These are phyloP conservation scores for Sebastes aleutianus DNA, from an alignment of 2,797 vertebrate genomes.

Conservation along the genomic window DNA sequence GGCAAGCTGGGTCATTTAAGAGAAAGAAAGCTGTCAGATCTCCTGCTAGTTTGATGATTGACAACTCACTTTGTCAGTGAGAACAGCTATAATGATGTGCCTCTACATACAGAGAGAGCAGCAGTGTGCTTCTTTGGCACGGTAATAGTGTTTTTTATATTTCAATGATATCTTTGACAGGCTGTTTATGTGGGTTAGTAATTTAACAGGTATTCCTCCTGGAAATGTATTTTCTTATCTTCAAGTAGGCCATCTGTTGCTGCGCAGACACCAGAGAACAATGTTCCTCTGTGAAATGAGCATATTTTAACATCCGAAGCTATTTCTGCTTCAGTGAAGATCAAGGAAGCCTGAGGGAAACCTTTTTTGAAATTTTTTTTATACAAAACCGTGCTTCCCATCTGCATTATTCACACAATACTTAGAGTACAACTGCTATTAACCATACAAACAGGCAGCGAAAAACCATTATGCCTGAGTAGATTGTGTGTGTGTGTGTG, in stretches of 20 bases:
- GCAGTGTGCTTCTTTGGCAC: constrained; percentile 1
- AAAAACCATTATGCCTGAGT: constrained; percentile 21
- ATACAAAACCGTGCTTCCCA: constrained; percentile 58
- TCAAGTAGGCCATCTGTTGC: constrained; percentile 76
- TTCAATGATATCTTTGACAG: constrained; percentile 54
- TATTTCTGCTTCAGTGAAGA: constrained; percentile 71
- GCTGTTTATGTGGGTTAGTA: constrained; percentile 50
- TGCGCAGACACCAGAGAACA: constrained; percentile 63
- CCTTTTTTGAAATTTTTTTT: constrained; percentile 40
- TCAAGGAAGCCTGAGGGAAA: constrained; percentile 69
- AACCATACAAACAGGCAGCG: constrained; percentile 31
- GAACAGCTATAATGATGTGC: not conserved
- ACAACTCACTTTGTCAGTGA: constrained; percentile 17
- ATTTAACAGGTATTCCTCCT: constrained; percentile 71
- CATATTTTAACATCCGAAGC: constrained; percentile 66
- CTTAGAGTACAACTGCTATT: constrained; percentile 49
- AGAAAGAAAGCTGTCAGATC: constrained; percentile 18
- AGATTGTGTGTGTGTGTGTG: constrained; percentile 7
- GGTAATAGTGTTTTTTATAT: constrained; percentile 29
- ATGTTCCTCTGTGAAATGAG: constrained; percentile 61
- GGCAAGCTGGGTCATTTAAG: constrained; percentile 2
- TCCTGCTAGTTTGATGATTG: constrained; percentile 7
- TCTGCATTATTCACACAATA: constrained; percentile 65
- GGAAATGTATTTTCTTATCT: constrained; percentile 70
- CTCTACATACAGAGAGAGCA: not conserved